phyloP scores from a whole-genome alignment of 2,113 vertebrate genomes.

The Oophaga pumilio region DNA sequence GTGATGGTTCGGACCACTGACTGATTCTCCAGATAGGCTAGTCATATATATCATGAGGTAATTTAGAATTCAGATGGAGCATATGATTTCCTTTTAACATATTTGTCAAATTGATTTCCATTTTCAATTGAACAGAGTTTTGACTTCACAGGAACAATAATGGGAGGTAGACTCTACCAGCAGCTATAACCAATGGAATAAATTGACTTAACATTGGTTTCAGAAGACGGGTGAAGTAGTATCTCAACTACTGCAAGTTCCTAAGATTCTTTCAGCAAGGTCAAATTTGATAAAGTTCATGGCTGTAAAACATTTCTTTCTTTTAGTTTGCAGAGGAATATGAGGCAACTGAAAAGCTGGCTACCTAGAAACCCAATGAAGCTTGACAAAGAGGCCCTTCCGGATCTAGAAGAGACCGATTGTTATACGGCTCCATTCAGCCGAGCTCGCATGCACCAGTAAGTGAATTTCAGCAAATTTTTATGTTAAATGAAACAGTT shows the following conservation, averaged over 20 bases:
- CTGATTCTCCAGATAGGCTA: neutral
- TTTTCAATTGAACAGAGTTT: neutral
- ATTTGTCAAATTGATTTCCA: neutral
- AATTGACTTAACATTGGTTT: neutral
- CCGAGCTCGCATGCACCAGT: conserved; percentile 95
- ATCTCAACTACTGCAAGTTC: neutral
- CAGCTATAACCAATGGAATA: neutral
- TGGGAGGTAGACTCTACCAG: neutral
- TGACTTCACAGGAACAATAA: neutral
- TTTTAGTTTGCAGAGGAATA: conserved; percentile 85
- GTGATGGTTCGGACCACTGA: neutral
- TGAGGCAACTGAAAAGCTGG: conserved; percentile 91
- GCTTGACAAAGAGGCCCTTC: conserved; percentile 93
- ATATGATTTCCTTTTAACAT: neutral
- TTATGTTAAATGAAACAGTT: neutral
- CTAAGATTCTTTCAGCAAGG: neutral
- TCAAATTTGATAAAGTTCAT: conserved; percentile 1
- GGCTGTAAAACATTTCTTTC: conserved; percentile 10
- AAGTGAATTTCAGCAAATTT: conserved; percentile 64
- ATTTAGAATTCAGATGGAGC: neutral
- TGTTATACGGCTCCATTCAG: conserved; percentile 98
- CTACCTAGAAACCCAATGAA: conserved; percentile 96
- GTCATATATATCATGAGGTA: neutral
- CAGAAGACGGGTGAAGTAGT: neutral
- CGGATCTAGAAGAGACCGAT: conserved; percentile 91